Evolutionary conservation across 2,888 invertebrate species (phyloP).

Genomic region (Cinara cedri): DNA sequence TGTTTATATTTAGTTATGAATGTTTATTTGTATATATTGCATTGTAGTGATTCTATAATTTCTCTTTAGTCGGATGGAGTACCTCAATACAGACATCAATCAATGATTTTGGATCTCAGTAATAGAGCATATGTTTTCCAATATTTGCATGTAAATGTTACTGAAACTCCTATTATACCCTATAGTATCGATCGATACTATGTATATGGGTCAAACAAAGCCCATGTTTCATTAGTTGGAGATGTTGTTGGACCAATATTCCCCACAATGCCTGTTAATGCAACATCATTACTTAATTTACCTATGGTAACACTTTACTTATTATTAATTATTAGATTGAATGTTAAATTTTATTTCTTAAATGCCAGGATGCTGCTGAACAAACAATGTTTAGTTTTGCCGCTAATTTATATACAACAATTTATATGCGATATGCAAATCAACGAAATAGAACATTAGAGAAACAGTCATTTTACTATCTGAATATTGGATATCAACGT

Average conservation of each 20-base stretch:
- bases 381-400: constrained; percentile 97
- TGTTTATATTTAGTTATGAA: constrained; percentile 58
- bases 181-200: constrained; percentile 90
- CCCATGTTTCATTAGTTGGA: constrained; percentile 80
- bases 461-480: constrained; percentile 79
- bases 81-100: constrained; percentile 90
- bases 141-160: constrained; percentile 94
- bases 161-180: constrained; percentile 90
- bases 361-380: constrained; percentile 79
- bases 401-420: constrained; percentile 86
- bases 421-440: constrained; percentile 89
- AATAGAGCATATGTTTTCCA: constrained; percentile 90
- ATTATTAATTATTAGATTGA: constrained; percentile 10
- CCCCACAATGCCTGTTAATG: constrained; percentile 90
- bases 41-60: constrained; percentile 26
- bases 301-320: constrained; percentile 71
- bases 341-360: constrained; percentile 48
- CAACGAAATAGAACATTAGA: constrained; percentile 84
- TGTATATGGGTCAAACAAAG: constrained; percentile 90
- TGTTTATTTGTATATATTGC: constrained; percentile 25
- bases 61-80: constrained; percentile 79
- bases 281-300: constrained; percentile 77
- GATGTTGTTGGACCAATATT: constrained; percentile 93
- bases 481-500: constrained; percentile 89
- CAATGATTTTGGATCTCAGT: constrained; percentile 88